A percentile compares a stretch with the other conserved stretches of the same genome.
phyloP scores from a whole-genome alignment of 2,888 invertebrate species.

The Malacosoma neustria region DNA sequence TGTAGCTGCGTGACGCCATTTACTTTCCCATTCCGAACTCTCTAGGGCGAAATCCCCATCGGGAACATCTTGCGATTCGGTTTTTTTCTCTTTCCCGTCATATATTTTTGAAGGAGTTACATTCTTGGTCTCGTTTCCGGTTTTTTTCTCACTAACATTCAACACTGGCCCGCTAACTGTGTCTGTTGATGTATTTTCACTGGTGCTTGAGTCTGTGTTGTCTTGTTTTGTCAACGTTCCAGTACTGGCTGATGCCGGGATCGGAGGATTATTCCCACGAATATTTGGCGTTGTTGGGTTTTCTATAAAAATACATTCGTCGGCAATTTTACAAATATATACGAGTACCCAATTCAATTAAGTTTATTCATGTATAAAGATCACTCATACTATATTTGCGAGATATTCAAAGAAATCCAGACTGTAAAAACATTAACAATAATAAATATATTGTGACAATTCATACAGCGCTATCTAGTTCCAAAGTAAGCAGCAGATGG shows the following conservation, averaged over 20 bases:
- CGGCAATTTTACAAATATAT: no score
- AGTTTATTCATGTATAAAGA: no score
- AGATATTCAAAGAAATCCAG: no score
- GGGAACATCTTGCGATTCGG: not conserved
- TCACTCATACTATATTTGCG: no score
- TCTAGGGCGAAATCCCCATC: not conserved
- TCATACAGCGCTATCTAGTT: no score
- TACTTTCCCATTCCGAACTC: constrained; percentile 5
- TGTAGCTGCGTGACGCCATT: constrained; percentile 44
- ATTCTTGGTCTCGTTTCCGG: not conserved
- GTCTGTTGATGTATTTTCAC: constrained; percentile 10
- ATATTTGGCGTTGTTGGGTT: not conserved
- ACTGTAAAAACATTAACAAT: no score
- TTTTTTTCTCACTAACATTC: not conserved
- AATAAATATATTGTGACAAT: no score
- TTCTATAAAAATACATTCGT: not conserved
- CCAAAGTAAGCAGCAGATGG: no score
- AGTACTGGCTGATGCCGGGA: not conserved
- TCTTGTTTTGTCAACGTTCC: constrained; percentile 5
- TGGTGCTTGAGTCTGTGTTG: constrained; percentile 10
- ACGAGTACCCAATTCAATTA: no score
- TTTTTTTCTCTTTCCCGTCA: not conserved
- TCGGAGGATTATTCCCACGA: not conserved
- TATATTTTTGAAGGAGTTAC: not conserved
- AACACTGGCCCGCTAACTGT: constrained; percentile 5